Evolutionary conservation across 2,888 invertebrate species (phyloP).

Genomic region (Coleophora deauratella): DNA sequence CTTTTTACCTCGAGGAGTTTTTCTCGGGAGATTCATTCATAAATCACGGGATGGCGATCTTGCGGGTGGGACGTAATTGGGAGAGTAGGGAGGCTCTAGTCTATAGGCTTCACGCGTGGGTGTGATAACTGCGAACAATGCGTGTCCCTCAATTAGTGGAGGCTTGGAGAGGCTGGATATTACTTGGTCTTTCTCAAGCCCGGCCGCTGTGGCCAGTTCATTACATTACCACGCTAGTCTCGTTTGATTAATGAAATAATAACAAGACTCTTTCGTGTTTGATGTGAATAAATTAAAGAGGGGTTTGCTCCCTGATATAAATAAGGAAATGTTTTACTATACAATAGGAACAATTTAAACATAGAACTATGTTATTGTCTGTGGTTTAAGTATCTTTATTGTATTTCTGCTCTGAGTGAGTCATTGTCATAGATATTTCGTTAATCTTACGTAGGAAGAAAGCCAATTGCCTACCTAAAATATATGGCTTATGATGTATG

Average conservation of each 20-base stretch:
- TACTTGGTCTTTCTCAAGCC: background rate
- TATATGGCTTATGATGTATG: too few relatives aligned
- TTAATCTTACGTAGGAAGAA: too few relatives aligned
- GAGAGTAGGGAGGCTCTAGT: slow-evolving; percentile 3
- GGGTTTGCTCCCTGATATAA: too few relatives aligned
- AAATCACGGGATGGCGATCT: slow-evolving; percentile 15
- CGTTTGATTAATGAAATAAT: background rate
- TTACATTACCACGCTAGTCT: slow-evolving; percentile 1
- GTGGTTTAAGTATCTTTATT: too few relatives aligned
- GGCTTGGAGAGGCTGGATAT: slow-evolving; percentile 7
- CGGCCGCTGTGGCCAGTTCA: background rate
- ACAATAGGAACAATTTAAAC: too few relatives aligned
- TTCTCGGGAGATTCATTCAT: slow-evolving; percentile 19
- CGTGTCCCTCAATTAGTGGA: slow-evolving; percentile 15
- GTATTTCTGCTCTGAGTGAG: too few relatives aligned
- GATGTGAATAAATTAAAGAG: too few relatives aligned
- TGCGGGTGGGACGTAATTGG: slow-evolving; percentile 16
- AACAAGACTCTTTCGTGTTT: background rate
- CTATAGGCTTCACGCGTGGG: slow-evolving; percentile 1
- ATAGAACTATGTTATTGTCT: too few relatives aligned
- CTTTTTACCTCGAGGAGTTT: slow-evolving; percentile 14
- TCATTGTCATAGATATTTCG: too few relatives aligned
- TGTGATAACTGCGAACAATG: slow-evolving; percentile 15
- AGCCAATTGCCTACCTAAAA: too few relatives aligned
- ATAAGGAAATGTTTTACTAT: too few relatives aligned